These are phyloP conservation scores for Steinernema feltiae DNA, from an alignment of 1,140 invertebrate species.

Conservation along the genomic window DNA sequence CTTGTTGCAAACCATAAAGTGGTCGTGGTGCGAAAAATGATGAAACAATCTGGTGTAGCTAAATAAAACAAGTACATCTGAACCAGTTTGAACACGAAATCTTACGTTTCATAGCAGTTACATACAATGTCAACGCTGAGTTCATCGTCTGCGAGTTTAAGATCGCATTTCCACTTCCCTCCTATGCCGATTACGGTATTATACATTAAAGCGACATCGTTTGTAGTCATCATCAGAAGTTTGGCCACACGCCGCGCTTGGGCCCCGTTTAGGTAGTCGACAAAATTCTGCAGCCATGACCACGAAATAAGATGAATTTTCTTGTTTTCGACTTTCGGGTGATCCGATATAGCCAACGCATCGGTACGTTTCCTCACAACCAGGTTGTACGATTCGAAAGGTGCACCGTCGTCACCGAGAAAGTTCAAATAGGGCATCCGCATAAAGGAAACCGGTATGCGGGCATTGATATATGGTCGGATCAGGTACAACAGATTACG, in stretches of 20 bases:
- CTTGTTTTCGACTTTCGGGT: not conserved
- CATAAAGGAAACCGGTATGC: not conserved
- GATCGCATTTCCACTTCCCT: constrained; percentile 1
- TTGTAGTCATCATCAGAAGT: not conserved
- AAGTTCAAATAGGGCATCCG: not conserved
- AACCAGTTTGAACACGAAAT: not conserved
- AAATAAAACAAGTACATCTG: not conserved
- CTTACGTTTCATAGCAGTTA: constrained; percentile 4
- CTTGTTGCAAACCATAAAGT: constrained; percentile 3
- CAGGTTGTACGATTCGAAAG: constrained; percentile 3
- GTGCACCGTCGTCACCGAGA: not conserved
- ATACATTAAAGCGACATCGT: not conserved
- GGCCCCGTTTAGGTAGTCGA: not conserved
- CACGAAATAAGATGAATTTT: not conserved
- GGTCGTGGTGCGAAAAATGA: not conserved
- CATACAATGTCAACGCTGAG: not conserved
- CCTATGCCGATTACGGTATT: not conserved
- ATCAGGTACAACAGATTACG: not conserved
- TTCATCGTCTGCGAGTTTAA: not conserved
- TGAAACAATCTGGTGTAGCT: not conserved
- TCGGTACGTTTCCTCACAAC: not conserved
- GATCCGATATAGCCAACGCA: not conserved
- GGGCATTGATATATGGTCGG: not conserved
- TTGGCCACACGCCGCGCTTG: not conserved
- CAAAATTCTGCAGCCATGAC: not conserved